Evolutionary conservation across 1,140 invertebrate species (phyloP).

Genomic region (Heliconius hewitsoni): DNA sequence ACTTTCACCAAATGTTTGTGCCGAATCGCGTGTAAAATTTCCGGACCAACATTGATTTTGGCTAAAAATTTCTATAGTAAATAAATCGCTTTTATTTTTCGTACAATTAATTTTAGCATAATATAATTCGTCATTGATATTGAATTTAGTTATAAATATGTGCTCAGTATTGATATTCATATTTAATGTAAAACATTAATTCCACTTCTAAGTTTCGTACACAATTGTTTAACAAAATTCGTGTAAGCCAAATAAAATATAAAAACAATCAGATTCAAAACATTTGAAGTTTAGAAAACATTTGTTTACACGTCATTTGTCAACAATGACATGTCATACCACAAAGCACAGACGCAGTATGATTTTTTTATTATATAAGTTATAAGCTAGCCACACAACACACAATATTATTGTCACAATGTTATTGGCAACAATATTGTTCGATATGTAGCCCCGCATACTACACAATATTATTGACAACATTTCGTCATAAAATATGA

Average conservation of each 20-base stretch:
- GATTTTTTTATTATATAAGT: too few relatives aligned
- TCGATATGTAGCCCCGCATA: too few relatives aligned
- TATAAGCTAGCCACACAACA: too few relatives aligned
- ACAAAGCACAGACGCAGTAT: too few relatives aligned
- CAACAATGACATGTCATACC: too few relatives aligned
- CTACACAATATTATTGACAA: too few relatives aligned
- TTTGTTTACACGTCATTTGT: too few relatives aligned
- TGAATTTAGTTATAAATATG: conserved; percentile 44
- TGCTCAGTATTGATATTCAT: not conserved
- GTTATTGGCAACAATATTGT: too few relatives aligned
- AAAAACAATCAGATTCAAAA: too few relatives aligned
- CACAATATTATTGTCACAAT: too few relatives aligned
- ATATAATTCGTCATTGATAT: conserved; percentile 42
- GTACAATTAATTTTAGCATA: conserved; percentile 59
- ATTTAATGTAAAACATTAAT: not conserved
- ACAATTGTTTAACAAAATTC: not conserved
- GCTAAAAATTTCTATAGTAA: conserved; percentile 56
- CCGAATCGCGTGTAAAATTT: conserved; percentile 49
- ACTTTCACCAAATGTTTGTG: conserved; percentile 44
- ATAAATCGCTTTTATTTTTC: conserved; percentile 47
- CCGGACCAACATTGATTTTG: conserved; percentile 55
- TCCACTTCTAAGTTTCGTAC: not conserved
- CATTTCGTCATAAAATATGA: too few relatives aligned
- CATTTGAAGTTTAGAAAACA: too few relatives aligned
- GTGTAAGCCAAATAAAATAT: not conserved